Evolutionary conservation across 2,113 vertebrate genomes (phyloP).

Genomic region (Malaclemys terrapin): DNA sequence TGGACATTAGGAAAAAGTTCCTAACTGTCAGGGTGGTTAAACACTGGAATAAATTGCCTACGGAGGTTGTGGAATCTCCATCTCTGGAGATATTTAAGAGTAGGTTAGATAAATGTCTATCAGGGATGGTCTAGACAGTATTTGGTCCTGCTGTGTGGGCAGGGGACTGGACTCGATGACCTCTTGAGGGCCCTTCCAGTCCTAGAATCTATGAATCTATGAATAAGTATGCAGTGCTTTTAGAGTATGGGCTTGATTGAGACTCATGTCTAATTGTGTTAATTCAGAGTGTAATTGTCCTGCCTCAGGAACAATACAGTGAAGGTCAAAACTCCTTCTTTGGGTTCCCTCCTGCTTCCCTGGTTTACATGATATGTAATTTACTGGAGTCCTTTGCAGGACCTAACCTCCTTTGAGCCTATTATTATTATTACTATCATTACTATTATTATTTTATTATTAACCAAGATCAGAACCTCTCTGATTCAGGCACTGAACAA

Average conservation of each 20-base stretch:
- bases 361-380: not conserved
- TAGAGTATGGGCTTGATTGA: not conserved
- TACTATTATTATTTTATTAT: too few species aligned
- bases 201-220: too few species aligned
- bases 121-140: too few species aligned
- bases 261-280: not conserved
- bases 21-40: too few species aligned
- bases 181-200: too few species aligned
- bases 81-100: too few species aligned
- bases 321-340: not conserved
- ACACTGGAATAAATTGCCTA: too few species aligned
- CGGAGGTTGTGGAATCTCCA: too few species aligned
- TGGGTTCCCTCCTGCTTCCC: not conserved
- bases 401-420: not conserved
- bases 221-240: rapidly evolving
- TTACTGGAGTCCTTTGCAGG: not conserved
- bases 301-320: not conserved
- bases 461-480: rapidly evolving
- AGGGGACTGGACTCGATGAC: too few species aligned
- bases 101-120: too few species aligned
- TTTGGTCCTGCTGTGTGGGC: too few species aligned
- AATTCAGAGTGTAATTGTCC: not conserved
- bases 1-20: too few species aligned
- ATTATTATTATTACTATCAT: not conserved
- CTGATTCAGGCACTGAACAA: not conserved